phyloP scores from a whole-genome alignment of 2,888 invertebrate genomes.

The Seira musarum region DNA sequence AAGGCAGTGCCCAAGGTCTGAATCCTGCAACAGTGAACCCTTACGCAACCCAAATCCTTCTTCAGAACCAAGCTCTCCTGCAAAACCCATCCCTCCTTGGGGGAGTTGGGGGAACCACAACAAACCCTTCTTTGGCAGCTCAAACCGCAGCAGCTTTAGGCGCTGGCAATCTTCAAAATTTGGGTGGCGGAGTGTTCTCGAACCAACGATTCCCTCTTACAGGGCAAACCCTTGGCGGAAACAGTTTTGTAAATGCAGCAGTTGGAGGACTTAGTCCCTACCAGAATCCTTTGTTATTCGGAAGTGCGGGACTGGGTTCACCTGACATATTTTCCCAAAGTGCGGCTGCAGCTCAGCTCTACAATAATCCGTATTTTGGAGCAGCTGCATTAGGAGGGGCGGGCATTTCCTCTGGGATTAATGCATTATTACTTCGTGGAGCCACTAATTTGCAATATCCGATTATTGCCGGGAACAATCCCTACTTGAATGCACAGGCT shows the following conservation, averaged over 20 bases:
- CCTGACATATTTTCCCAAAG: conserved; percentile 52
- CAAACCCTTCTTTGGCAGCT: neutral
- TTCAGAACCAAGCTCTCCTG: conserved; percentile 49
- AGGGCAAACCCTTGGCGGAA: conserved; percentile 36
- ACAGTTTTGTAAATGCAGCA: conserved; percentile 38
- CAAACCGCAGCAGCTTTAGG: conserved; percentile 4
- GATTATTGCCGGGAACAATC: conserved; percentile 34
- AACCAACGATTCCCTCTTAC: conserved; percentile 37
- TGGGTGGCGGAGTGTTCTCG: conserved; percentile 47
- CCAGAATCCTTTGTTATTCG: conserved; percentile 39
- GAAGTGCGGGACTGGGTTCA: conserved; percentile 36
- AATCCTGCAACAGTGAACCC: conserved; percentile 45
- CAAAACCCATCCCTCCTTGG: conserved; percentile 32
- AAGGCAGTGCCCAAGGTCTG: conserved; percentile 56
- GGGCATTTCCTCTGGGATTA: conserved; percentile 47
- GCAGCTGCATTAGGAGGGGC: conserved; percentile 26
- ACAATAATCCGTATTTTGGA: conserved; percentile 47
- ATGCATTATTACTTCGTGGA: conserved; percentile 50
- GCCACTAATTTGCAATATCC: conserved; percentile 50
- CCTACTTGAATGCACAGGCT: conserved; percentile 47
- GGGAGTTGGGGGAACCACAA: no score
- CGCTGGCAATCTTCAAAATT: conserved; percentile 44
- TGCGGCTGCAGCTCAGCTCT: conserved; percentile 51
- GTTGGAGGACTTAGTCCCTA: conserved; percentile 47
- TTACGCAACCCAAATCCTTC: conserved; percentile 42